Conservation (phyloP, 2,113 vertebrate genomes). For the Rhynchomys soricoides region DNA sequence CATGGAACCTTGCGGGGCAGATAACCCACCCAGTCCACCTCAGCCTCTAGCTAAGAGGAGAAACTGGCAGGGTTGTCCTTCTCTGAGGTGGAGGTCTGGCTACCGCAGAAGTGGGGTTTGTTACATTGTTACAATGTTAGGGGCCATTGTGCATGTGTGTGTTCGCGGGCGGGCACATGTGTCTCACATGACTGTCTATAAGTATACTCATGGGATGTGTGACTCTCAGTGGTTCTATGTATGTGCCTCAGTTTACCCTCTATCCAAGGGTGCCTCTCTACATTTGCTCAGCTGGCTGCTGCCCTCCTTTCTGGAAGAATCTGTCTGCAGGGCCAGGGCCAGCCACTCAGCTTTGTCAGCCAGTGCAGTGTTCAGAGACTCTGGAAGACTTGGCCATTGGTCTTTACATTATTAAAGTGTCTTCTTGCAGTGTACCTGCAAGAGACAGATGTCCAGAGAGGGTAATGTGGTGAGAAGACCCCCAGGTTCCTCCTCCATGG, state of each 20-base stretch:
- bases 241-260: neutral
- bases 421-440: fast-evolving
- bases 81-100: neutral
- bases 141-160: fast-evolving
- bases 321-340: neutral
- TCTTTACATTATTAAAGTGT: neutral
- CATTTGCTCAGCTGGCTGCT: neutral
- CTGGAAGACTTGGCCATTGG: neutral
- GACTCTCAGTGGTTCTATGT: neutral
- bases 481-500: neutral
- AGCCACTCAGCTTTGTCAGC: neutral
- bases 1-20: neutral
- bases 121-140: too few relatives aligned
- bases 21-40: neutral
- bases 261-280: neutral
- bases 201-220: neutral
- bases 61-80: neutral
- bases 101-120: neutral
- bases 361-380: neutral
- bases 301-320: neutral
- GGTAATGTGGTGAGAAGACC: neutral
- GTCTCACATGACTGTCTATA: neutral
- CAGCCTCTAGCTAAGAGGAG: neutral
- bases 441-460: neutral
- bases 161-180: too few relatives aligned